Conservation (phyloP, 2,888 invertebrate species). For the Emmelina monodactyla region DNA sequence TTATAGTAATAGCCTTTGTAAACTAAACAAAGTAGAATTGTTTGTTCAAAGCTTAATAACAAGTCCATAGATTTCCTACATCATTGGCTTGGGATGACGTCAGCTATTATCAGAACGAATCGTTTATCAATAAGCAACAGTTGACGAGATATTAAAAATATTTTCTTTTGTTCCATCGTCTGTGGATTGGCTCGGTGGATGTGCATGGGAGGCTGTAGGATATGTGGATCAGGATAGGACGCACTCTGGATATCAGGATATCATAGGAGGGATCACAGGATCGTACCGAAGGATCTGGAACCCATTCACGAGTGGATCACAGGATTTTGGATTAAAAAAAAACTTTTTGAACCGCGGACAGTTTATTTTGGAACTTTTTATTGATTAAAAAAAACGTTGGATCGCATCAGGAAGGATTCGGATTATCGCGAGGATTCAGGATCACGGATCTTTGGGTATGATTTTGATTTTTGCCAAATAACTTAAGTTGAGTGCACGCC, state of each 20-base stretch:
- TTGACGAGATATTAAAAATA: slow-evolving; percentile 37
- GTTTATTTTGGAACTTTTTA: neutral
- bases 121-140: no score
- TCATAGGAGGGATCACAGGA: slow-evolving; percentile 25
- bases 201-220: slow-evolving; percentile 36
- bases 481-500: slow-evolving; percentile 53
- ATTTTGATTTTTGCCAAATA: slow-evolving; percentile 54
- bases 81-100: no score
- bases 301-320: slow-evolving; percentile 11
- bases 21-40: no score
- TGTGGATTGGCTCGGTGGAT: slow-evolving; percentile 60
- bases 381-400: neutral
- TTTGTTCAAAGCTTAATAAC: no score
- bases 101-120: no score
- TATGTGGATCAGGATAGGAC: slow-evolving; percentile 13
- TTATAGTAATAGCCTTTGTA: no score
- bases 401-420: slow-evolving; percentile 2
- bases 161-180: slow-evolving; percentile 66
- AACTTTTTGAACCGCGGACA: slow-evolving; percentile 8
- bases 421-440: slow-evolving; percentile 10
- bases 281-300: slow-evolving; percentile 21
- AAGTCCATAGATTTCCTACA: no score
- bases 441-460: slow-evolving; percentile 57
- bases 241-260: slow-evolving; percentile 20
- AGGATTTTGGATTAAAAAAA: slow-evolving; percentile 24